These are phyloP conservation scores for Pan paniscus DNA, from an alignment of 2,113 vertebrate species.

Conservation along the genomic window DNA sequence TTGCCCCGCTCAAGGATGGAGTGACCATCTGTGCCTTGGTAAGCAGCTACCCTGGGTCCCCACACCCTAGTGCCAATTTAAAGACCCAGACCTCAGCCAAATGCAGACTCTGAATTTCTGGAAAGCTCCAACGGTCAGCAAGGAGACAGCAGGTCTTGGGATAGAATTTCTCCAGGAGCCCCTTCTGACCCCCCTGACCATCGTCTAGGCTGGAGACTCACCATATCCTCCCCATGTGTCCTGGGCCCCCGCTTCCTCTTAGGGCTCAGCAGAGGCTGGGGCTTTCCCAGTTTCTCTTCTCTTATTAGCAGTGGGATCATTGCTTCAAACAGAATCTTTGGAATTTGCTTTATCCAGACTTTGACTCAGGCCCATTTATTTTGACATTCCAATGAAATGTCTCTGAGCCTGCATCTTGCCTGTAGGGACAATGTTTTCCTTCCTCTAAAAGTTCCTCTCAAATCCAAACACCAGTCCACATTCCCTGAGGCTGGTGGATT, in stretches of 20 bases:
- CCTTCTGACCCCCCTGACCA: neutral
- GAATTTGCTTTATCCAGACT: neutral
- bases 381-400: neutral
- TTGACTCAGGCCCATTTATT: neutral
- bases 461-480: neutral
- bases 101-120: neutral
- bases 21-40: neutral
- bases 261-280: neutral
- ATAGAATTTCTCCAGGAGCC: neutral
- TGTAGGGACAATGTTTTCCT: neutral
- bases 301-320: neutral
- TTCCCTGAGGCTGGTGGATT: neutral
- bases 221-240: accelerated
- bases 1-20: neutral
- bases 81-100: neutral
- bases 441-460: no score
- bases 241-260: neutral
- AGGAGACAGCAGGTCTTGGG: neutral
- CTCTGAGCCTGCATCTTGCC: neutral
- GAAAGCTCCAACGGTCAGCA: neutral
- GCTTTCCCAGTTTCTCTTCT: neutral
- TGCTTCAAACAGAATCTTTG: neutral
- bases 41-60: neutral
- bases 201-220: neutral
- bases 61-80: no score